Conservation (phyloP, 92 coral and sea anemone genomes). For the Umimayanthus kanabou region DNA sequence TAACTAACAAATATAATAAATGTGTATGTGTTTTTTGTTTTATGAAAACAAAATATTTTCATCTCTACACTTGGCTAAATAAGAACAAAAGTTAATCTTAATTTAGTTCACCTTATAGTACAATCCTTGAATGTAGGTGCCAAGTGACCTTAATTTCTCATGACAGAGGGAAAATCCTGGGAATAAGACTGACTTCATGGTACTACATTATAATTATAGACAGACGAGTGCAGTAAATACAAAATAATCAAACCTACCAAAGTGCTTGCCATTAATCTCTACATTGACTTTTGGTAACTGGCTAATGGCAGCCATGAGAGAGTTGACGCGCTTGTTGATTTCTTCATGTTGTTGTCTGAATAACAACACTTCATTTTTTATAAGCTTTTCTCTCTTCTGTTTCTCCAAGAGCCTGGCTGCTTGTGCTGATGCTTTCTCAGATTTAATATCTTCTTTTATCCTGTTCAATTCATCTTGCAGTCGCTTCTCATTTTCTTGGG, state of each 20-base stretch:
- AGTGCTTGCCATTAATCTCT: slow-evolving; percentile 71
- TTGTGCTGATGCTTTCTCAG: slow-evolving; percentile 85
- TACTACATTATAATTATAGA: too few species aligned
- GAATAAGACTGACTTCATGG: too few species aligned
- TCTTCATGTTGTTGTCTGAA: slow-evolving; percentile 72
- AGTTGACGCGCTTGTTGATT: slow-evolving; percentile 63
- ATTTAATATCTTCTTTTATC: slow-evolving; percentile 77
- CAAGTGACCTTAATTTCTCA: too few species aligned
- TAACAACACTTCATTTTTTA: slow-evolving; percentile 63
- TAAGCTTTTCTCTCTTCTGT: slow-evolving; percentile 64
- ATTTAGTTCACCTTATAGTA: too few species aligned
- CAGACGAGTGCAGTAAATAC: too few species aligned
- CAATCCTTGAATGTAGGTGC: too few species aligned
- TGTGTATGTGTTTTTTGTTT: too few species aligned
- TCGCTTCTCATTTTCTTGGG: slow-evolving; percentile 75
- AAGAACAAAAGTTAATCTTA: too few species aligned
- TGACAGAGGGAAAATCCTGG: too few species aligned
- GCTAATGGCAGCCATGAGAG: slow-evolving; percentile 53
- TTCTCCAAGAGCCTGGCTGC: slow-evolving; percentile 86
- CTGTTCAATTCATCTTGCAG: slow-evolving; percentile 74
- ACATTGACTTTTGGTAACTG: slow-evolving; percentile 72
- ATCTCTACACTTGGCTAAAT: too few species aligned
- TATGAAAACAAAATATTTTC: too few species aligned
- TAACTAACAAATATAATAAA: too few species aligned
- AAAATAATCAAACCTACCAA: slow-evolving; percentile 56